Percentiles rank a stretch among this genome's conserved stretches.
Conservation (phyloP, 1,140 invertebrate genomes). For the Aphaenogaster ashmeadi region DNA sequence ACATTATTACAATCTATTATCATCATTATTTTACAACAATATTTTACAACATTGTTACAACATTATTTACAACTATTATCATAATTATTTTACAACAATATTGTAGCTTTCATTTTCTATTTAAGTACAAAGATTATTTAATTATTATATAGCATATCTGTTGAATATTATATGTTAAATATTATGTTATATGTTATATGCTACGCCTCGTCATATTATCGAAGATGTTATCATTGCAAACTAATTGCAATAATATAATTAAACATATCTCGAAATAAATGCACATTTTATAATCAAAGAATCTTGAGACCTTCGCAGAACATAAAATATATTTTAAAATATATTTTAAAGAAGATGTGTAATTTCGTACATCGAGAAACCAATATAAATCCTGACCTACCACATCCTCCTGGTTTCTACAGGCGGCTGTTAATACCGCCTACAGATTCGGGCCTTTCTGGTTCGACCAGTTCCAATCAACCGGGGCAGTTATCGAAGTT, state of each 20-base stretch:
- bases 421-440: slow-evolving; percentile 62
- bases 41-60: too few relatives aligned
- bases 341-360: slow-evolving; percentile 26
- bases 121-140: background rate
- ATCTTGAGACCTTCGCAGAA: background rate
- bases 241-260: background rate
- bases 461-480: slow-evolving; percentile 61
- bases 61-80: background rate
- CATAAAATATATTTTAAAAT: slow-evolving; percentile 2
- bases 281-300: background rate
- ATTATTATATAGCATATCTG: background rate
- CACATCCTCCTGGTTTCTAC: slow-evolving; percentile 63
- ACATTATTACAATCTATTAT: too few relatives aligned
- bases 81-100: background rate
- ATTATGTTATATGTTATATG: too few relatives aligned
- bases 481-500: slow-evolving; percentile 40
- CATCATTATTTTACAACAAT: too few relatives aligned
- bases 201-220: background rate
- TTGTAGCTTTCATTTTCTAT: background rate
- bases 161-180: background rate
- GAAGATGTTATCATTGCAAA: background rate
- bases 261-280: background rate
- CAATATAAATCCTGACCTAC: slow-evolving; percentile 66
- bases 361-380: slow-evolving; percentile 59
- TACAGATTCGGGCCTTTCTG: slow-evolving; percentile 51